Percentiles rank a stretch among this genome's conserved stretches.
Conservation (phyloP, 2,113 vertebrate genomes). For the Sigmodon hispidus region DNA sequence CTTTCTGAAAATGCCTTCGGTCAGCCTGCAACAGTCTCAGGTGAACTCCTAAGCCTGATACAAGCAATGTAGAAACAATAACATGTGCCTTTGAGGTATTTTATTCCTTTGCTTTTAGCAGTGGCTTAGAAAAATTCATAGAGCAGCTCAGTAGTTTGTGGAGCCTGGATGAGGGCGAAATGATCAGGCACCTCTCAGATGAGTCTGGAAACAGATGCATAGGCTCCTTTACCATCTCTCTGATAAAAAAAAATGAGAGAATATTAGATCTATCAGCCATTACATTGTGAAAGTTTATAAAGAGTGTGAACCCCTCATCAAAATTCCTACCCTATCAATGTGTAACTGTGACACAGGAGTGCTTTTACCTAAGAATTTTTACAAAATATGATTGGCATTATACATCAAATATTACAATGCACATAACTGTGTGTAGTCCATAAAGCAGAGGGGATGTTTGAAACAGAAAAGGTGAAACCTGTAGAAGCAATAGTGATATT, state of each 20-base stretch:
- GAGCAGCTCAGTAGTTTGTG: not conserved
- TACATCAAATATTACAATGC: conserved; percentile 7
- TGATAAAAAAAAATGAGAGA: conserved; percentile 66
- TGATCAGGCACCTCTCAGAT: conserved; percentile 9
- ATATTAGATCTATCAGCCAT: not conserved
- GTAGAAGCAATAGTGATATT: not conserved
- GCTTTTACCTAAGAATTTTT: not conserved
- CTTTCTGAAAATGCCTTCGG: not conserved
- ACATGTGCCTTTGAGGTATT: conserved; percentile 26
- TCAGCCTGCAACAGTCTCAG: conserved; percentile 67
- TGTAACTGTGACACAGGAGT: not conserved
- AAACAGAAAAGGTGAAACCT: not conserved
- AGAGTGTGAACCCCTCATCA: not conserved
- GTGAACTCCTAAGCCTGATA: not conserved
- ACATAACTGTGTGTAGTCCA: not conserved
- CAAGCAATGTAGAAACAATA: not conserved
- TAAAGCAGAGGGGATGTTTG: not conserved
- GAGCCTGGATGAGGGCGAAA: conserved; percentile 3
- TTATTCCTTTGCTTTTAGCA: conserved; percentile 48
- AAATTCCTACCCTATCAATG: not conserved
- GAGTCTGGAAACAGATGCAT: not conserved
- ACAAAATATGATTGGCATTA: not conserved
- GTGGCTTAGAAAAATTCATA: not conserved
- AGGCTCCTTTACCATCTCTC: not conserved
- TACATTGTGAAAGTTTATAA: conserved; percentile 38